Evolutionary conservation across 2,113 vertebrate species (phyloP).

Genomic region (Sprattus sprattus): DNA sequence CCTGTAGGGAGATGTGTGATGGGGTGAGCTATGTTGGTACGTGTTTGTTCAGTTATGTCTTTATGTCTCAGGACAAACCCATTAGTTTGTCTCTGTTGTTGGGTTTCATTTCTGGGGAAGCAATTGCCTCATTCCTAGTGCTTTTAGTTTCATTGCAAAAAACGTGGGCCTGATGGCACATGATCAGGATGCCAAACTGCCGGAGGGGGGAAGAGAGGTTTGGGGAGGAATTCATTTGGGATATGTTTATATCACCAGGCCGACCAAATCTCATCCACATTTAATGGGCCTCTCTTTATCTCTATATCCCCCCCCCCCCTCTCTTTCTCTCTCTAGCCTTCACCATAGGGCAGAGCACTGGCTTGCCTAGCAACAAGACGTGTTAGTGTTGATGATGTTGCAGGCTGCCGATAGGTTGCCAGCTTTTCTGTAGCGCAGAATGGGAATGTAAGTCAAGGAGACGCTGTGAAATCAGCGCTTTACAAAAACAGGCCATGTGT

Average conservation of each 20-base stretch:
- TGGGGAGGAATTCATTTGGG: background rate
- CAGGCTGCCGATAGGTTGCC: conserved; percentile 12
- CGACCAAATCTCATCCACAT: background rate
- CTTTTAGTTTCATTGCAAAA: background rate
- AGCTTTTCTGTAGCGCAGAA: background rate
- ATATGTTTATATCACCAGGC: background rate
- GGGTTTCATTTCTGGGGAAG: background rate
- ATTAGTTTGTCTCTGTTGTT: background rate
- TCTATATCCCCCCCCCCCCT: background rate
- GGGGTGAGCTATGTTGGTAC: background rate
- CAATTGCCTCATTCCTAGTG: background rate
- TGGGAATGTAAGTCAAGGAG: background rate
- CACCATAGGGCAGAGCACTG: background rate
- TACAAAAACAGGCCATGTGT: conserved; percentile 6
- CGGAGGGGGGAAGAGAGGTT: background rate
- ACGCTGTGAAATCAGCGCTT: background rate
- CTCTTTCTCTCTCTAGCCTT: background rate
- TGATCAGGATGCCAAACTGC: background rate
- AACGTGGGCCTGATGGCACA: background rate
- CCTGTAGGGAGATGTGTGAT: background rate
- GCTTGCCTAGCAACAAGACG: background rate
- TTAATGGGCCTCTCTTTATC: conserved; percentile 19
- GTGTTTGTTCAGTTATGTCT: background rate
- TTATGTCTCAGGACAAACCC: background rate
- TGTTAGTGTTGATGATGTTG: background rate